Base-by-base conservation (phyloP, 1,140 invertebrate genomes). In the Coelopa frigida region DNA sequence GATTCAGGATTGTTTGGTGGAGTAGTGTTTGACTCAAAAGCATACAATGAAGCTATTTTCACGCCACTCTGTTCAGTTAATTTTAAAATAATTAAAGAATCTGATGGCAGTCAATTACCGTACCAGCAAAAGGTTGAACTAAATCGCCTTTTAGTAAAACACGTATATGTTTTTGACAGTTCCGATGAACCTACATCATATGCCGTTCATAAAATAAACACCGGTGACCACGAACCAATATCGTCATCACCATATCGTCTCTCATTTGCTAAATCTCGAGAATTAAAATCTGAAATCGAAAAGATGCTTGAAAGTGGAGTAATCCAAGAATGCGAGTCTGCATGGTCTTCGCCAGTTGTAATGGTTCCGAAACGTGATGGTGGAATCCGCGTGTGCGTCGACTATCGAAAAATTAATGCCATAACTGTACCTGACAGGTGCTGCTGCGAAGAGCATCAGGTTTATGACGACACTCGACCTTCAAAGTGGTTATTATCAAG, bases 401-500 rank as follows among this genome's bases (percentile, higher is more conserved):
- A 72, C 42, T 67, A 63, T 40, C 27, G 69, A 12, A 54, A 51
- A 17, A 36, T 71, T 1, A 72, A 70, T 37, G 20, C 50, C 0
- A 50, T 66, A 35, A 18, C 50, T 0, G 51, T 66, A 6, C 68
- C 67, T 0, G 51, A 61, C 11, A 52, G 52, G 27, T 59, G 68
- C 38, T 40, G 52, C 1, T 75, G 63, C 48, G 72, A 72, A 4
- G 52, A 75, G 43, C 51, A 11, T 55, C 36, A 22, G 12, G 29
- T 57, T 46, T 35, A 71, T 74, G 48, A 55, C 59, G 0, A 61
- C 57, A 1, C 17, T 73, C 2, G 73, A 74, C 46, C 39, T 70
- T 12, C 49, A 52, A 17, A 21, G 54, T 18, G 68, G 68, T 6
- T 71, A 70, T 33, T 66, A 55, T 47, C 70, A 71, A 46, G 53